A percentile compares a stretch with the other conserved stretches of the same genome.
These are phyloP conservation scores for Amphimedon queenslandica DNA, from an alignment of 37 sponge, comb jelly and placozoan genomes.

Conservation along the genomic window DNA sequence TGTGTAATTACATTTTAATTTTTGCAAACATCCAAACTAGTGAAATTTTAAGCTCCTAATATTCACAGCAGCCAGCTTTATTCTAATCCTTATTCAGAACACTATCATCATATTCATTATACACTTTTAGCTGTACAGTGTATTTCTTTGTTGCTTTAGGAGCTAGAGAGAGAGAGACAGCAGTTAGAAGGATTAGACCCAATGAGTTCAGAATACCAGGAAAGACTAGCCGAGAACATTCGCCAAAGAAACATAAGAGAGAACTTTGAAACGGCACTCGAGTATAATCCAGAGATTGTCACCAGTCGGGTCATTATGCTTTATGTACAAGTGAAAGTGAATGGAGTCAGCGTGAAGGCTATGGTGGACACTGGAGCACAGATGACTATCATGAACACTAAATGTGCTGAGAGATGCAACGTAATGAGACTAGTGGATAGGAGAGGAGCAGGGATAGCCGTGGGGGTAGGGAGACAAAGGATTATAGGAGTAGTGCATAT, in stretches of 20 bases:
- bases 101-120: neutral
- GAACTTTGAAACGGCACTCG: conserved; percentile 80
- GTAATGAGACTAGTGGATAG: conserved; percentile 86
- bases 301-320: conserved; percentile 86
- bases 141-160: too few relatives aligned
- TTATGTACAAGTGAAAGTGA: conserved; percentile 80
- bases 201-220: conserved; percentile 62
- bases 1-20: too few relatives aligned
- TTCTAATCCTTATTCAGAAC: neutral
- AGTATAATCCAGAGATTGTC: conserved; percentile 92
- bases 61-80: neutral
- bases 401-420: conserved; percentile 83
- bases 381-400: conserved; percentile 76
- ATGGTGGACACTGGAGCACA: conserved; percentile 95
- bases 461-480: conserved; percentile 88
- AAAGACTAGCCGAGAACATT: conserved; percentile 70
- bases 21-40: neutral
- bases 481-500: conserved; percentile 91
- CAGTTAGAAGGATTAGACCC: conserved; percentile 73
- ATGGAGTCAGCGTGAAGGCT: conserved; percentile 79
- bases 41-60: neutral
- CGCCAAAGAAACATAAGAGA: conserved; percentile 74
- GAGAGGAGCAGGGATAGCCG: conserved; percentile 71
- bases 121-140: too few relatives aligned
- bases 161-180: conserved; percentile 54